Evolutionary conservation across 2,113 vertebrate genomes (phyloP).

Genomic region (Oryzias celebensis): DNA sequence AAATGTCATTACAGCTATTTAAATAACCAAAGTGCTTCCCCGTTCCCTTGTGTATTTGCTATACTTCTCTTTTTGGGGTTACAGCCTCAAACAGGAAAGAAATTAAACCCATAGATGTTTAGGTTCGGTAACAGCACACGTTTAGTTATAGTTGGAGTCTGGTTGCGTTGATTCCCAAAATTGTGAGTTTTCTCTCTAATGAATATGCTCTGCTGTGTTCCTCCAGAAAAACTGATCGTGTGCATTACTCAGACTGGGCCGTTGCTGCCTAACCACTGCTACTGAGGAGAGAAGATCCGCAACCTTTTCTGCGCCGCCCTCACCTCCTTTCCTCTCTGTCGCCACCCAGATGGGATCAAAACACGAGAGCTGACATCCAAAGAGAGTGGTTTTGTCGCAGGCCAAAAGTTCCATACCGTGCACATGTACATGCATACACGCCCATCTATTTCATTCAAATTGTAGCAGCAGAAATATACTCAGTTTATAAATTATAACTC

Average conservation of each 20-base stretch:
- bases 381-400: conserved; percentile 63
- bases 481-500: conserved; percentile 58
- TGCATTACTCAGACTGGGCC: conserved; percentile 77
- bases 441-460: conserved; percentile 42
- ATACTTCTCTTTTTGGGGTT: too few relatives aligned
- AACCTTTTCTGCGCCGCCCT: conserved; percentile 15
- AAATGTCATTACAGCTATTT: too few relatives aligned
- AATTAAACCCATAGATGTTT: too few relatives aligned
- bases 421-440: conserved; percentile 13
- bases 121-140: conserved; percentile 36
- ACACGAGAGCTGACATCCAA: conserved; percentile 66
- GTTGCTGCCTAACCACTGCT: conserved; percentile 77
- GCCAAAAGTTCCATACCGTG: conserved; percentile 27
- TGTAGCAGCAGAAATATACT: conserved; percentile 70
- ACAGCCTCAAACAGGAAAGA: too few relatives aligned
- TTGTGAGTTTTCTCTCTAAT: conserved; percentile 7
- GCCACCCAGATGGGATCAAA: conserved; percentile 39
- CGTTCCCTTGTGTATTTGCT: too few relatives aligned
- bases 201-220: not conserved
- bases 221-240: conserved; percentile 81
- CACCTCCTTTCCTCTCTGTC: conserved; percentile 21
- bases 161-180: not conserved
- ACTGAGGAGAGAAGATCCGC: conserved; percentile 69
- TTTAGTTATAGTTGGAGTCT: conserved; percentile 36
- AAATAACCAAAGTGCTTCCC: too few relatives aligned